A percentile compares a stretch with the other conserved stretches of the same genome.
These are phyloP conservation scores for Sebastes fasciatus DNA, from an alignment of 2,113 vertebrate genomes.

Conservation along the genomic window DNA sequence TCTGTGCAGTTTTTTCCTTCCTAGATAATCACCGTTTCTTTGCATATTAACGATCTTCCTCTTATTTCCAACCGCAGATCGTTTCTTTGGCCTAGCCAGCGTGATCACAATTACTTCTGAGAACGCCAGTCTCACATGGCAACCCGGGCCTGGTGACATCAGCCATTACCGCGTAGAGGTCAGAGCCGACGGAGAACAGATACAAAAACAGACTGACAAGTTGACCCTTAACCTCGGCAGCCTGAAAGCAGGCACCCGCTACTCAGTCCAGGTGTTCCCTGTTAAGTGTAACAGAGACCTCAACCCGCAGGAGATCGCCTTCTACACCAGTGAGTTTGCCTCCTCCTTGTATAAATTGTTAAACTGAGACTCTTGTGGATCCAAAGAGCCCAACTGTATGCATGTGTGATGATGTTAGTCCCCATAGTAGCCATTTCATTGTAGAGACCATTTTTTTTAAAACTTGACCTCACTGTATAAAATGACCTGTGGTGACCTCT, in stretches of 20 bases:
- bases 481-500: no score
- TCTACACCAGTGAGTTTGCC: slow-evolving; percentile 72
- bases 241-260: slow-evolving; percentile 58
- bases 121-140: slow-evolving; percentile 50
- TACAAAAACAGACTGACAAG: accelerated
- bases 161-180: slow-evolving; percentile 51
- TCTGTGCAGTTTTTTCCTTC: no score
- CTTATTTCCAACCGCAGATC: slow-evolving; percentile 53
- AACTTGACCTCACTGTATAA: no score
- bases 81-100: neutral
- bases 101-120: slow-evolving; percentile 9
- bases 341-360: neutral
- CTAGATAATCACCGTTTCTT: neutral
- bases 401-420: no score
- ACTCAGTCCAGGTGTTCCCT: slow-evolving; percentile 65
- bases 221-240: neutral
- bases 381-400: no score
- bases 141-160: slow-evolving; percentile 5
- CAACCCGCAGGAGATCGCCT: slow-evolving; percentile 36
- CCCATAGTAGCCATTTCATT: no score
- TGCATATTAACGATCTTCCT: neutral
- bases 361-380: no score
- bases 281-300: slow-evolving; percentile 69
- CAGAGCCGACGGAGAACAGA: accelerated
- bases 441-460: no score